These are phyloP conservation scores for Apaloderma vittatum DNA, from an alignment of 2,113 vertebrate species.

Conservation along the genomic window DNA sequence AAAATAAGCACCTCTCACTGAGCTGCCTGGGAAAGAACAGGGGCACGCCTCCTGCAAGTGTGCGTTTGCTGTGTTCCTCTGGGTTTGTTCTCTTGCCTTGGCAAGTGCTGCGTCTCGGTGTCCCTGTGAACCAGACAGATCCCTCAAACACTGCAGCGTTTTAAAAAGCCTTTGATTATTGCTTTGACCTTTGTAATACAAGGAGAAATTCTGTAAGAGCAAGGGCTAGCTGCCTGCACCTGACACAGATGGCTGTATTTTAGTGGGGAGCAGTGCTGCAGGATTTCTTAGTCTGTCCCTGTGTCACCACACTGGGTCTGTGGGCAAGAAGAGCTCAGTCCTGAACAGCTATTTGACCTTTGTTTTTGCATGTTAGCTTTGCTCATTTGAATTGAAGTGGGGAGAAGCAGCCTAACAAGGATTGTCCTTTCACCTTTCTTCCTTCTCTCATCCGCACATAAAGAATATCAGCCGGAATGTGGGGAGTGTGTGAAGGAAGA, in stretches of 20 bases:
- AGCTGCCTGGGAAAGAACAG: slow-evolving; percentile 59
- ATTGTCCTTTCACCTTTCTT: background rate
- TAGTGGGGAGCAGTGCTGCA: background rate
- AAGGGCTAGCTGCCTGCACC: background rate
- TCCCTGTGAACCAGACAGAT: background rate
- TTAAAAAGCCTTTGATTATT: background rate
- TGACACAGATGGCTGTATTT: background rate
- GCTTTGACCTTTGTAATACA: background rate
- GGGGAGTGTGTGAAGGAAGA: slow-evolving; percentile 7
- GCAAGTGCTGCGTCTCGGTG: accelerated
- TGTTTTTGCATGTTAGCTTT: background rate
- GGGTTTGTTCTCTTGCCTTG: background rate
- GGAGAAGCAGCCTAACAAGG: background rate
- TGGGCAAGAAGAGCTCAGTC: background rate
- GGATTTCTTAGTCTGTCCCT: background rate
- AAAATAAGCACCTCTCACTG: slow-evolving; percentile 62
- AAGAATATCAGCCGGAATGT: background rate
- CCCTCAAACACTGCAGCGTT: background rate
- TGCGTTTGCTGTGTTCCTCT: background rate
- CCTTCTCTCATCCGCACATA: background rate
- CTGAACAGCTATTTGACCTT: background rate
- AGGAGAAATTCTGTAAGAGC: background rate
- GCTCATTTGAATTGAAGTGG: background rate
- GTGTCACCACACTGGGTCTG: accelerated
- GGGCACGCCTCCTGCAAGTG: background rate